These are phyloP conservation scores for Lordiphosa fenestrarum DNA, from an alignment of 2,888 invertebrate species.

Conservation along the genomic window DNA sequence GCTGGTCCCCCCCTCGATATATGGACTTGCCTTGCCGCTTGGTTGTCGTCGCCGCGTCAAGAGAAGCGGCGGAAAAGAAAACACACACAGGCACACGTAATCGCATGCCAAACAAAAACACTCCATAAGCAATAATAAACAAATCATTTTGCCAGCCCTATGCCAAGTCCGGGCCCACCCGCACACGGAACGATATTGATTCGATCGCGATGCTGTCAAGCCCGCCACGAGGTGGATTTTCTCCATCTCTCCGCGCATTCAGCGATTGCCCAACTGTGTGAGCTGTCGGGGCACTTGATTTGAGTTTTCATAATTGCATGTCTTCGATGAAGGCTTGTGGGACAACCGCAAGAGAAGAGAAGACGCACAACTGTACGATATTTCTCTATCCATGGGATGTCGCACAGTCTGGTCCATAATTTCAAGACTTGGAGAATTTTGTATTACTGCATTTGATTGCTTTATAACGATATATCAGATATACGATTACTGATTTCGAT, in stretches of 20 bases:
- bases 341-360: conserved; percentile 9
- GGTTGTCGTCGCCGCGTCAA: conserved; percentile 47
- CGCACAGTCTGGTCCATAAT: neutral
- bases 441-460: neutral
- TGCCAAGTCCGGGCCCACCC: conserved; percentile 47
- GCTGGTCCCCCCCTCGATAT: conserved; percentile 23
- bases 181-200: conserved; percentile 62
- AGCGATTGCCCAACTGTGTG: conserved; percentile 31
- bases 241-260: neutral
- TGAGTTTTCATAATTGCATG: conserved; percentile 63
- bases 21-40: conserved; percentile 46
- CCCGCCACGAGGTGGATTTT: conserved; percentile 1
- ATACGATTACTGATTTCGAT: too few relatives aligned
- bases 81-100: conserved; percentile 36
- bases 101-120: conserved; percentile 72
- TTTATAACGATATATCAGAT: too few relatives aligned
- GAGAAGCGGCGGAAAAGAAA: conserved; percentile 16
- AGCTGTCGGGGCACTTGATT: conserved; percentile 64
- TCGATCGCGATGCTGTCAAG: conserved; percentile 57
- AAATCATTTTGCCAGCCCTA: conserved; percentile 51
- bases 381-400: too few relatives aligned
- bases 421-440: neutral
- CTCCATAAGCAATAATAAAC: conserved; percentile 74
- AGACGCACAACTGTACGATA: neutral
- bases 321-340: conserved; percentile 37